A percentile compares a stretch with the other conserved stretches of the same genome.
These are phyloP conservation scores for Strongylocentrotus purpuratus DNA, from an alignment of 35 echinoderm and acorn worm genomes.

Conservation along the genomic window DNA sequence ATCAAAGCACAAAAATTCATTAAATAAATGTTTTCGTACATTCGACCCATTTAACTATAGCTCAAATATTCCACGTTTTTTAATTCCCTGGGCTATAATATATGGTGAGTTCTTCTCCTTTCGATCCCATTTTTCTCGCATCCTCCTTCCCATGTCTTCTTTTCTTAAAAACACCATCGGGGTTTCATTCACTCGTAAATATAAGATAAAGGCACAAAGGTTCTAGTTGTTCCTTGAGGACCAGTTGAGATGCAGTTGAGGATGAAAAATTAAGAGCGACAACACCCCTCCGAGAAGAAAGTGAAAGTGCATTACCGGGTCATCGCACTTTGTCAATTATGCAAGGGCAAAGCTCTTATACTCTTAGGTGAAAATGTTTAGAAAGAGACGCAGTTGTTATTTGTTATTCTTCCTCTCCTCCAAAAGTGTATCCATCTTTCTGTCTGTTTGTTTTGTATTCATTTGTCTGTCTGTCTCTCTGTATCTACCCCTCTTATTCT, in stretches of 20 bases:
- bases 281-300: not conserved
- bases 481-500: not conserved
- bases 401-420: not conserved
- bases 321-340: not conserved
- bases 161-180: not conserved
- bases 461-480: not conserved
- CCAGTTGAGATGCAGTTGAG: not conserved
- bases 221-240: not conserved
- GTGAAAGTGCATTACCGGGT: not conserved
- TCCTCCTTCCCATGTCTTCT: not conserved
- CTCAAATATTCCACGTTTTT: not conserved
- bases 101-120: not conserved
- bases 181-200: not conserved
- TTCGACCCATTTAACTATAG: no score
- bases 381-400: not conserved
- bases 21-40: no score
- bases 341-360: not conserved
- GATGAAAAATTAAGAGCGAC: slow-evolving; percentile 10
- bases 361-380: not conserved
- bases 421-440: not conserved
- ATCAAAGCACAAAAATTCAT: no score
- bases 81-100: not conserved
- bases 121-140: not conserved
- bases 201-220: not conserved
- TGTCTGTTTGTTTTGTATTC: not conserved